phyloP scores from a whole-genome alignment of 2,888 invertebrate species.

The Calameuta idolon region DNA sequence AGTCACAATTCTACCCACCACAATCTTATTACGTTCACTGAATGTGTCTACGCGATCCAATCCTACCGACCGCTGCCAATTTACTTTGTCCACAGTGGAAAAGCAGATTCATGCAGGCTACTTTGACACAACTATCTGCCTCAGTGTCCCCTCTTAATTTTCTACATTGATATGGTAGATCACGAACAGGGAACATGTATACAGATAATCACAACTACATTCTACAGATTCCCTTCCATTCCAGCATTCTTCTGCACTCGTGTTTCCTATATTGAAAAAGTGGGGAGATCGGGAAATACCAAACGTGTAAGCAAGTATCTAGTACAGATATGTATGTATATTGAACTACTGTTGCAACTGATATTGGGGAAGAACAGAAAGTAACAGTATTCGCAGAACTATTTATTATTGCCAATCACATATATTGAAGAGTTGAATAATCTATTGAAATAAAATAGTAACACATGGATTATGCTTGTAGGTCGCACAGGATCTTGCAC shows the following conservation, averaged over 20 bases:
- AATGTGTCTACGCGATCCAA: not conserved
- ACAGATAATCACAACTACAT: not conserved
- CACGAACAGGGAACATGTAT: not conserved
- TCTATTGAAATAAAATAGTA: not conserved
- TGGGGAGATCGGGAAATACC: not conserved
- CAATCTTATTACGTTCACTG: not conserved
- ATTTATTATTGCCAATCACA: not conserved
- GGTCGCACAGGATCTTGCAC: too few relatives aligned
- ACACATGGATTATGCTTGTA: not conserved
- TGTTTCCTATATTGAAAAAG: not conserved
- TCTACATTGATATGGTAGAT: not conserved
- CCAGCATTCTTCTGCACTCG: not conserved
- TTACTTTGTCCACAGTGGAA: not conserved
- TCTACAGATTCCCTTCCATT: not conserved
- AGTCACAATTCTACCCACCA: not conserved
- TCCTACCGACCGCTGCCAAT: not conserved
- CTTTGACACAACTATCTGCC: not conserved
- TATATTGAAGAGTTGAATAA: not conserved
- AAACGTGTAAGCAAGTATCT: not conserved
- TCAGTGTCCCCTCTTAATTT: not conserved
- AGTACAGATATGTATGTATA: not conserved
- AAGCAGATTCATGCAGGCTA: not conserved
- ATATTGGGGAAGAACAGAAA: not conserved
- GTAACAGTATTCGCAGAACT: not conserved
- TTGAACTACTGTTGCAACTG: not conserved